Base-by-base conservation (phyloP, 1,140 invertebrate species). In the Leptinotarsa defecta region DNA sequence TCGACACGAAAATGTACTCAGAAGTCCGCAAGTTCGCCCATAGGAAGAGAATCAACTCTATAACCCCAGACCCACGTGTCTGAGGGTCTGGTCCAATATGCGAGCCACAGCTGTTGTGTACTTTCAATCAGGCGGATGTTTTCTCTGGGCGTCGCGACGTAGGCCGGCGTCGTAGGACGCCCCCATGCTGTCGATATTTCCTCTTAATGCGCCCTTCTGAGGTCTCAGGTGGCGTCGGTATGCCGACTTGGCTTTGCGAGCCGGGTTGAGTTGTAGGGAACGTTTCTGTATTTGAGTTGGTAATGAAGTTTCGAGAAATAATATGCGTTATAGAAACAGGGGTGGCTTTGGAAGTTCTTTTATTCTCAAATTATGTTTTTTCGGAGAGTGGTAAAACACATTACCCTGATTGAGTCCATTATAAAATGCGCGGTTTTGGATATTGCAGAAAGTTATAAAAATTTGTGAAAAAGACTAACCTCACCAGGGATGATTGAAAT, bases 81-180 rank as follows among this genome's bases (percentile, higher is more conserved):
- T 65, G 27, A 65, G 27, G 20, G 20, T 20, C 64, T 34, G 4
- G 68, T 69, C 68, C 27, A 69, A 69, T 69, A 48, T 69, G 17
- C 48, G 68, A 71, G 71, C 22, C 75, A 62, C 75, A 76, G 75
- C 65, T 76, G 75, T 76, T 76, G 75, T 76, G 75, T 76, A 76
- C 75, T 71, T 76, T 76, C 75, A 74, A 76, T 76, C 75, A 76
- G 71, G 61, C 64, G 49, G 24, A 52, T 61, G 68, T 71, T 75
- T 48, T 49, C 48, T 49, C 71, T 15, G 20, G 63, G 52, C 65
- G 75, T 68, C 75, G 19, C 17, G 71, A 71, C 75, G 71, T 69
- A 64, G 63, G 15, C 69, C 65, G 24, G 22, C 68, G n/a, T 48
- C 68, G n/a, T 15, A 57, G 43, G 48, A 69, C 49, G 71, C 34